A percentile compares a stretch with the other conserved stretches of the same genome.
phyloP scores from a whole-genome alignment of 2,113 vertebrate genomes.

The Oryzias woworae region DNA sequence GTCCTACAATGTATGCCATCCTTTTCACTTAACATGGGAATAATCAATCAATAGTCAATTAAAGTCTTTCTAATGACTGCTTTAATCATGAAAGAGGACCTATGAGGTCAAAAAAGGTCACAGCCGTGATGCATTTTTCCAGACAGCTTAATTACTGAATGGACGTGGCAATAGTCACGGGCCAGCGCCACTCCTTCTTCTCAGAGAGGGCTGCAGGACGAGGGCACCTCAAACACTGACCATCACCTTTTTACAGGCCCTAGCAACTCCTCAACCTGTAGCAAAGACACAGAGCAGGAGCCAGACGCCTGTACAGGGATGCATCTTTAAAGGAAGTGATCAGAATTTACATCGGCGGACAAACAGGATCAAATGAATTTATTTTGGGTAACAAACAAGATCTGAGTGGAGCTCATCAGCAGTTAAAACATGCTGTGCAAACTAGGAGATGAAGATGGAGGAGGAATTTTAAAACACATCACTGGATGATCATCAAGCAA shows the following conservation, averaged over 20 bases:
- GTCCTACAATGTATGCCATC: too few species aligned
- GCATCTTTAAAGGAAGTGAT: too few species aligned
- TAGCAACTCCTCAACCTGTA: slow-evolving; percentile 31
- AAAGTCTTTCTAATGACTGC: too few species aligned
- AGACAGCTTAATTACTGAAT: slow-evolving; percentile 11
- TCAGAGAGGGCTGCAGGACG: slow-evolving; percentile 11
- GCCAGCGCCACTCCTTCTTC: background rate
- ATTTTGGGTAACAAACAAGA: background rate
- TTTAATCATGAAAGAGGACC: background rate
- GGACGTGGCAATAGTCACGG: slow-evolving; percentile 23
- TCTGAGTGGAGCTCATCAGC: slow-evolving; percentile 5
- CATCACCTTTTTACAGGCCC: slow-evolving; percentile 31
- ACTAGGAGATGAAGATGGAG: background rate
- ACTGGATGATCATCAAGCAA: background rate
- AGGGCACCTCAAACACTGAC: slow-evolving; percentile 28
- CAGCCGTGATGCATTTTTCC: background rate
- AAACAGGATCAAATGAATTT: too few species aligned
- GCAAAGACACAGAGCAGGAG: background rate
- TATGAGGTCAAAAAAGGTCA: background rate
- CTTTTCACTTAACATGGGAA: too few species aligned
- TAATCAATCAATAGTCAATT: too few species aligned
- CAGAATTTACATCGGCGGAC: too few species aligned
- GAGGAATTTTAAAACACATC: slow-evolving; percentile 5
- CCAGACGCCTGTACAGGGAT: too few species aligned
- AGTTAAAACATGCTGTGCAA: background rate